Base-by-base conservation (phyloP, 2,113 vertebrate genomes). In the Nerophis lumbriciformis region DNA sequence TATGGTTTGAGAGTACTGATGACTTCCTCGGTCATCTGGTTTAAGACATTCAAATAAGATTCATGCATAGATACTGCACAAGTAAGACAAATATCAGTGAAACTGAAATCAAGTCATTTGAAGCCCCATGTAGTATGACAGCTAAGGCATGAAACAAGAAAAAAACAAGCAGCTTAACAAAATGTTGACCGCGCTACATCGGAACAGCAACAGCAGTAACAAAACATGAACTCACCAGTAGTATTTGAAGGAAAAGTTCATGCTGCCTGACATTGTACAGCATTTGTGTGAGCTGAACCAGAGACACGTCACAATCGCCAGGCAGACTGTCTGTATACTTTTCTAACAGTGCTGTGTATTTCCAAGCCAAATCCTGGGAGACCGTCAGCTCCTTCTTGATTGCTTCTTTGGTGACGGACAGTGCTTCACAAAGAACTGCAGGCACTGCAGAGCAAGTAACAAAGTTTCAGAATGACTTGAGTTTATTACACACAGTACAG, bases 221-320 rank as follows among this genome's bases (percentile, higher is more conserved):
- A 5, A 49, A 52, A 13, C 6, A 35, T 44, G 21, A 7, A 0
- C 93, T 90, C 82, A 98, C 97, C 94, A 94, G 77, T 61, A 98
- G 86, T 65, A 92, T 74, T 67, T 85, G 88, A 62, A 98, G 91
- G 80, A 96, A 95, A 13, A 70, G 75, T 65, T 98, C 93, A 0
- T 94, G 90, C 53, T 98, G 95, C 15, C 94, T 90, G 60, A 88
- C 66, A 6, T 92, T 95, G 80, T 90, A 97, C 0, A 98, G 85
- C 0, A 92, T 92, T 85, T 93, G 92, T 82, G 71, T 94, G 50
- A 99, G 65, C 66, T 90, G 80, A 5, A 60, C 66, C 51, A 11
- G 0, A 68, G 68, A 54, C 3, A 89, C 60, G 0, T 82, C 75
- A 0, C 13, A 0, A 0, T 38, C 60, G 63, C 48, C 63, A 4